Evolutionary conservation across 2,113 vertebrate genomes (phyloP).

Genomic region (Natator depressus): DNA sequence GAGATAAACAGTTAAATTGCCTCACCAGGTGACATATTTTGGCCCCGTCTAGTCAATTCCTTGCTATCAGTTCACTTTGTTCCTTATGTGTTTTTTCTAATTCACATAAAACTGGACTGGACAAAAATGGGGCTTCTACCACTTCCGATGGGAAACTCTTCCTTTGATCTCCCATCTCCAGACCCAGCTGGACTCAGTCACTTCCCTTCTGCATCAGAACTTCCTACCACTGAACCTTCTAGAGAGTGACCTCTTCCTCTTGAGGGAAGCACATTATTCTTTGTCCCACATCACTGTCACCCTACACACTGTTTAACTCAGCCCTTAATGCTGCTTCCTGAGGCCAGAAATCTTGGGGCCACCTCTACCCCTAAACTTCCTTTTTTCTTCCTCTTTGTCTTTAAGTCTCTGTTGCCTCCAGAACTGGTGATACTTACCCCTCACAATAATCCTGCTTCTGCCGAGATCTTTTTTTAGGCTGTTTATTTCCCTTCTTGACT

Average conservation of each 20-base stretch:
- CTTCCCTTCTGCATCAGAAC: not conserved
- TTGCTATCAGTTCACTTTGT: not conserved
- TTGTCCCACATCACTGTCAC: not conserved
- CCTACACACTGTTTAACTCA: not conserved
- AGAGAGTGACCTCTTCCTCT: not conserved
- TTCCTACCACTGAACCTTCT: not conserved
- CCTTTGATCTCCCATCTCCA: conserved; percentile 17
- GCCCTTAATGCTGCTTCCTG: not conserved
- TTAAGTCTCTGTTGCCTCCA: not conserved
- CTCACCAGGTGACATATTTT: conserved; percentile 51
- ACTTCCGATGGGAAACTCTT: conserved; percentile 28
- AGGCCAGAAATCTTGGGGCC: not conserved
- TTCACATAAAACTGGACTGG: not conserved
- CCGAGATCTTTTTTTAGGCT: not conserved
- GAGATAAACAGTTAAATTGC: conserved; percentile 56
- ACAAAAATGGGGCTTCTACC: not conserved
- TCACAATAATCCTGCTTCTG: not conserved
- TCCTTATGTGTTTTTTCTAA: not conserved
- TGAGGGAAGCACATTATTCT: not conserved
- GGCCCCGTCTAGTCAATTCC: conserved; percentile 24
- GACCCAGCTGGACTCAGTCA: not conserved
- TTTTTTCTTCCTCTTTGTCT: not conserved
- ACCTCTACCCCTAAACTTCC: not conserved
- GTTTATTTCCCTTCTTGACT: rapidly evolving
- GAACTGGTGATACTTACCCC: not conserved